Evolutionary conservation across 2,888 invertebrate species (phyloP).

Genomic region (Quadroppia sp.): DNA sequence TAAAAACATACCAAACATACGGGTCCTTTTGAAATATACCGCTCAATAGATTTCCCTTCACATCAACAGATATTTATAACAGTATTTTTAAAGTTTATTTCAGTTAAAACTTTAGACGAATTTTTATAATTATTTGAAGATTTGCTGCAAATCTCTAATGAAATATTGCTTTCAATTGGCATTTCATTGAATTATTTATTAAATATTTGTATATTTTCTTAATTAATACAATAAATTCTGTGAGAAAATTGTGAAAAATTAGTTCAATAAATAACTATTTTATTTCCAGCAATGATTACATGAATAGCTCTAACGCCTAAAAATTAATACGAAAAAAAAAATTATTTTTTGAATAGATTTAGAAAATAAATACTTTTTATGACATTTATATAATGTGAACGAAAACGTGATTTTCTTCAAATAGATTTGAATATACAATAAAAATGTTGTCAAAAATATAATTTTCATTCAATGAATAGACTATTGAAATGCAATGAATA

Average conservation of each 20-base stretch:
- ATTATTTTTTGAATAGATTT: too few relatives aligned
- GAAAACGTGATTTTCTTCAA: too few relatives aligned
- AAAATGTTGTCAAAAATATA: too few relatives aligned
- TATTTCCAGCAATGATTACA: too few relatives aligned
- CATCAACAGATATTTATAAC: not conserved
- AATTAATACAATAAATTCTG: not conserved
- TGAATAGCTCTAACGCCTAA: too few relatives aligned
- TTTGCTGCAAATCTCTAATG: not conserved
- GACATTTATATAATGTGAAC: too few relatives aligned
- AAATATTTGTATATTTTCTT: constrained; percentile 11
- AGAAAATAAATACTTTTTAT: not conserved
- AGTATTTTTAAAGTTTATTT: not conserved
- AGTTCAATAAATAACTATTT: not conserved
- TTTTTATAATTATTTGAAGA: not conserved
- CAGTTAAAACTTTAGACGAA: not conserved
- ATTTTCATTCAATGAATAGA: too few relatives aligned
- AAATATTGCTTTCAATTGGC: not conserved
- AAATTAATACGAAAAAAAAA: too few relatives aligned
- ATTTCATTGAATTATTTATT: not conserved
- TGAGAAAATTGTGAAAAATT: too few relatives aligned
- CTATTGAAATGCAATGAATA: too few relatives aligned
- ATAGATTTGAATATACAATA: too few relatives aligned
- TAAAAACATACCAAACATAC: not conserved
- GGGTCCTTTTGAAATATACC: not conserved
- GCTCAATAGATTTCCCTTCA: not conserved